Percentiles rank a stretch among this genome's conserved stretches.
phyloP scores from a whole-genome alignment of 2,113 vertebrate genomes.

The Pituophis catenifer region DNA sequence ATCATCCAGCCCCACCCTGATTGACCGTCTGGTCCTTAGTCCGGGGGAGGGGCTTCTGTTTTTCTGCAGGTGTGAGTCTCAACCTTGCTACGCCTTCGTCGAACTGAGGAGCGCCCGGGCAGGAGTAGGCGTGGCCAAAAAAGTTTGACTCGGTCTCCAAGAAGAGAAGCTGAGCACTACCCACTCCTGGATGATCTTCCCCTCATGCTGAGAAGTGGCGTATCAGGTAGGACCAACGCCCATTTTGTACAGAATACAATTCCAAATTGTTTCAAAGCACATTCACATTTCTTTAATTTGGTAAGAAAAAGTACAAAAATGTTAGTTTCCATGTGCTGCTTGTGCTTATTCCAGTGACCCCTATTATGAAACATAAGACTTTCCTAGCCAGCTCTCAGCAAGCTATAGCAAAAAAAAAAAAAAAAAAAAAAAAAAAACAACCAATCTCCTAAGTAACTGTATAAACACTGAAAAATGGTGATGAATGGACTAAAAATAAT shows the following conservation, averaged over 20 bases:
- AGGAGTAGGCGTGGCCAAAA: too few species aligned
- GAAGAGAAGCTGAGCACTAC: too few species aligned
- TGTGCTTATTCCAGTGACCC: conserved; percentile 62
- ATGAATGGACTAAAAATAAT: background rate
- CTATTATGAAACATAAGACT: conserved; percentile 62
- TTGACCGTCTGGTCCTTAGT: too few species aligned
- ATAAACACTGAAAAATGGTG: background rate
- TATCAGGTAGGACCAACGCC: too few species aligned
- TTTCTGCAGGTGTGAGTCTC: too few species aligned
- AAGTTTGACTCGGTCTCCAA: too few species aligned
- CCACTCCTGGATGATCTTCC: too few species aligned
- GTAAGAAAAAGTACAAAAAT: conserved; percentile 61
- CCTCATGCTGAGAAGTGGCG: too few species aligned
- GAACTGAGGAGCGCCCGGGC: too few species aligned
- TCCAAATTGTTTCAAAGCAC: conserved; percentile 61
- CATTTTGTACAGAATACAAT: conserved; percentile 47
- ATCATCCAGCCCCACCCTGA: too few species aligned
- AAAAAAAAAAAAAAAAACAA: background rate
- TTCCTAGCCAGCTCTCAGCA: background rate
- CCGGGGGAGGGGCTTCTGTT: too few species aligned
- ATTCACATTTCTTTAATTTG: conserved; percentile 63
- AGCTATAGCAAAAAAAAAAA: background rate
- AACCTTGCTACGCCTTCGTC: too few species aligned
- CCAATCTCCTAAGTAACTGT: background rate
- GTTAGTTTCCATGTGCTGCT: conserved; percentile 71